These are phyloP conservation scores for Onychomys torridus DNA, from an alignment of 2,797 vertebrate species.

Conservation along the genomic window DNA sequence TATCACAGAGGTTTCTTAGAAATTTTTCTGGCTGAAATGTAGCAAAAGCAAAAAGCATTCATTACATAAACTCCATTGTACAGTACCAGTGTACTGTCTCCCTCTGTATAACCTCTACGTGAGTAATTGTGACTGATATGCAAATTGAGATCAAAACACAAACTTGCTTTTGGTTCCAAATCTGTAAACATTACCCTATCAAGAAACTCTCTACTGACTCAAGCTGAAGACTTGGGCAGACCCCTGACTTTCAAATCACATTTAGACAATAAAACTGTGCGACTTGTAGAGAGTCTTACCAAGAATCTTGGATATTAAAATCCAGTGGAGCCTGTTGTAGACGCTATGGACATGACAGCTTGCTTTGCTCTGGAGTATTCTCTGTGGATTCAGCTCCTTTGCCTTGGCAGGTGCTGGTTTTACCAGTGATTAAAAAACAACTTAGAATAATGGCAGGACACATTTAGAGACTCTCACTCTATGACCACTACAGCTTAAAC, in stretches of 20 bases:
- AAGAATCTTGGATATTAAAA: slow-evolving; percentile 33
- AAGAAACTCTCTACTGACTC: slow-evolving; percentile 15
- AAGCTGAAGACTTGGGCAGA: slow-evolving; percentile 27
- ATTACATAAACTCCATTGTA: neutral
- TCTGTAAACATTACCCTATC: neutral
- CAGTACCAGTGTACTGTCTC: neutral
- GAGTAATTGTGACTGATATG: slow-evolving; percentile 40
- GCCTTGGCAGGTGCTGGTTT: neutral
- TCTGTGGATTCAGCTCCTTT: neutral
- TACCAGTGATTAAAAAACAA: neutral
- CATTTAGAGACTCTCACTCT: neutral
- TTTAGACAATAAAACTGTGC: slow-evolving; percentile 15
- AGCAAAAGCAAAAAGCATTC: slow-evolving; percentile 12
- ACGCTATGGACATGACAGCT: no score
- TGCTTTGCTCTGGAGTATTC: neutral
- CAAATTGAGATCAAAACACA: slow-evolving; percentile 22
- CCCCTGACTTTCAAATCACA: neutral
- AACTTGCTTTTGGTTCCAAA: slow-evolving; percentile 50
- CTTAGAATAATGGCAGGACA: neutral
- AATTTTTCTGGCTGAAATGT: neutral
- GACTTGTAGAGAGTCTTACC: neutral
- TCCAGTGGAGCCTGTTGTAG: neutral
- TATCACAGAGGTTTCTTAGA: neutral
- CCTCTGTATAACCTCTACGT: neutral
- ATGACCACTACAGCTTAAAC: neutral